phyloP scores from a whole-genome alignment of 2,888 invertebrate species.

The Ormyrus rosae region DNA sequence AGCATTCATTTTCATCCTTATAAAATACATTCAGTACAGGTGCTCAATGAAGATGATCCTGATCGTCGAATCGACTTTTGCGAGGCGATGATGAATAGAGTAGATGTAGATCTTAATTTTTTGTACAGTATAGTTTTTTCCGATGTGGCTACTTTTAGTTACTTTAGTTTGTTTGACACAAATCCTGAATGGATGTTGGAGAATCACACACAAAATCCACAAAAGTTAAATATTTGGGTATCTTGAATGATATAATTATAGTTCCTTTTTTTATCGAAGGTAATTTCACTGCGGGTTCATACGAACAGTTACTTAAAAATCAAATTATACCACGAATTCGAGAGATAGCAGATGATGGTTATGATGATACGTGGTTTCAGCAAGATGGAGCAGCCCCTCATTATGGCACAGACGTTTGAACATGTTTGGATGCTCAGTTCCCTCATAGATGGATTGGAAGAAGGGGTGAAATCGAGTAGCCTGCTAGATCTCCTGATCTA shows the following conservation, averaged over 20 bases:
- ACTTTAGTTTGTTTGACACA: constrained; percentile 39
- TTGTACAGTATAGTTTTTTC: too few species aligned
- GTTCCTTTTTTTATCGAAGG: constrained; percentile 18
- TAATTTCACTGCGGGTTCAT: constrained; percentile 3
- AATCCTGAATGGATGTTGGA: constrained; percentile 48
- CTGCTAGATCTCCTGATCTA: too few species aligned
- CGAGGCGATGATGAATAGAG: constrained; percentile 5
- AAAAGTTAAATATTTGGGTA: constrained; percentile 40
- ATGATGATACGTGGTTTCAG: constrained; percentile 50
- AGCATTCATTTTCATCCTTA: constrained; percentile 8
- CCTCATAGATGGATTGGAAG: constrained; percentile 12
- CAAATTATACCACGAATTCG: constrained; percentile 12
- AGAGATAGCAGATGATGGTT: constrained; percentile 39
- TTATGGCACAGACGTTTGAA: not conserved
- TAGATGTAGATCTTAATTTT: too few species aligned
- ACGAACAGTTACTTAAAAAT: constrained; percentile 10
- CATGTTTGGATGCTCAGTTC: constrained; percentile 13
- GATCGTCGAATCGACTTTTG: constrained; percentile 10
- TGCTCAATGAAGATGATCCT: constrained; percentile 7
- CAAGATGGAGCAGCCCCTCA: constrained; percentile 43
- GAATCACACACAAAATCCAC: constrained; percentile 37
- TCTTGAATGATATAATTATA: constrained; percentile 7
- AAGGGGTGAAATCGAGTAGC: constrained; percentile 8
- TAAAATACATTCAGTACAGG: constrained; percentile 4
- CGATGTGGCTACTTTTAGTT: constrained; percentile 45